Evolutionary conservation across 2,888 invertebrate genomes (phyloP).

Genomic region (Cosmia pyralina): DNA sequence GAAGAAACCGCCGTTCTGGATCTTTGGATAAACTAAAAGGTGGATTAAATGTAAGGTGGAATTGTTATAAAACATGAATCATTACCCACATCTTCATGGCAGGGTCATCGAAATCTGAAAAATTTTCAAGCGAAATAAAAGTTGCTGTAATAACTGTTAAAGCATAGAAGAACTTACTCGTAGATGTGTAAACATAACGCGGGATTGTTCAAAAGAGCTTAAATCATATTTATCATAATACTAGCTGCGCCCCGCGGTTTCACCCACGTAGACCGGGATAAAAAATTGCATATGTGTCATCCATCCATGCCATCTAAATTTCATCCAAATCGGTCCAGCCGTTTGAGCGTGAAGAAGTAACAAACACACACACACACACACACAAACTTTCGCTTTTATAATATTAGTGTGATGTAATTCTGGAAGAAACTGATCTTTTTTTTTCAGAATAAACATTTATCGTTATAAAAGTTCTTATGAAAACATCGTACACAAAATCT

Average conservation of each 20-base stretch:
- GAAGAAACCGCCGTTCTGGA: neutral
- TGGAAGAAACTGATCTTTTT: too few species aligned
- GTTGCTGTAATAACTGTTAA: neutral
- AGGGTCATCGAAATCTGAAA: neutral
- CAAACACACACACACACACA: too few species aligned
- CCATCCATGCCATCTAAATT: too few species aligned
- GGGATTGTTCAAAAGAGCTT: neutral
- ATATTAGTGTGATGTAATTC: too few species aligned
- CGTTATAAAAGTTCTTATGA: neutral
- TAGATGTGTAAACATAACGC: too few species aligned
- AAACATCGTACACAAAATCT: neutral
- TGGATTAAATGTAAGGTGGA: neutral
- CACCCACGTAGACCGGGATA: too few species aligned
- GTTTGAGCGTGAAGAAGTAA: too few species aligned
- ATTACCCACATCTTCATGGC: neutral
- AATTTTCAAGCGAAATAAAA: neutral
- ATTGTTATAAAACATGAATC: neutral
- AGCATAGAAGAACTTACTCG: neutral
- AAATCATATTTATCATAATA: neutral
- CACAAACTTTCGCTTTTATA: too few species aligned
- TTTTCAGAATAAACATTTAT: too few species aligned
- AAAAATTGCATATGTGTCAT: too few species aligned
- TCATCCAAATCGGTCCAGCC: too few species aligned
- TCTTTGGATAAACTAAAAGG: neutral
- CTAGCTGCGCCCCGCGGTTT: too few species aligned